Conservation (phyloP, 1,140 invertebrate species). For the Drosophila bipectinata region DNA sequence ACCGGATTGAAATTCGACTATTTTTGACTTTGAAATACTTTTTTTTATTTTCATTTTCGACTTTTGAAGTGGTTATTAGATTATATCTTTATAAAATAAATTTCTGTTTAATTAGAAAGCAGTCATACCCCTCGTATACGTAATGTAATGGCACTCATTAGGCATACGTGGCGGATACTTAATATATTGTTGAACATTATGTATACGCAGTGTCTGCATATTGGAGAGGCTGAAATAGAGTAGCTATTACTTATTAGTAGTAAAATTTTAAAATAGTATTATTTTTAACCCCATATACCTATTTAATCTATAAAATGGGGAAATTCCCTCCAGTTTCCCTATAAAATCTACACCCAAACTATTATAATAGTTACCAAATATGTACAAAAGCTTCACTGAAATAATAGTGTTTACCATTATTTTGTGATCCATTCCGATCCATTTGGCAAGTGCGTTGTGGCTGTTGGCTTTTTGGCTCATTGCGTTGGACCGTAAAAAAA, state of each 20-base stretch:
- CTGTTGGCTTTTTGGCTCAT: slow-evolving; percentile 13
- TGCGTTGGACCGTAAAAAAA: slow-evolving; percentile 32
- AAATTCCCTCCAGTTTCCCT: neutral
- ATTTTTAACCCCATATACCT: too few relatives aligned
- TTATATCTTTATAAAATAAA: too few relatives aligned
- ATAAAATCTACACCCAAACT: neutral
- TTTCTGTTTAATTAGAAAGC: too few relatives aligned
- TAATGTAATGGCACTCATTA: too few relatives aligned
- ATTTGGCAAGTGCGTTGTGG: slow-evolving; percentile 3
- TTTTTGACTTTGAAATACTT: neutral
- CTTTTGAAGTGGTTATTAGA: neutral
- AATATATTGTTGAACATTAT: neutral
- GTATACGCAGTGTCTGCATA: neutral
- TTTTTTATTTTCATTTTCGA: neutral
- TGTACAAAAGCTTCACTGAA: neutral
- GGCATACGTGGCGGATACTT: too few relatives aligned
- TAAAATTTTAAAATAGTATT: too few relatives aligned
- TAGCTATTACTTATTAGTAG: neutral
- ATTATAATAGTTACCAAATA: neutral
- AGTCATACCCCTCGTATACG: too few relatives aligned
- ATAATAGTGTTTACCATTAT: neutral
- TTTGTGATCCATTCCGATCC: neutral
- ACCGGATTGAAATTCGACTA: neutral
- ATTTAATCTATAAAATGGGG: neutral
- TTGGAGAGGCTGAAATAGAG: neutral